Conservation (phyloP, 2,113 vertebrate genomes). For the Pitta sordida region DNA sequence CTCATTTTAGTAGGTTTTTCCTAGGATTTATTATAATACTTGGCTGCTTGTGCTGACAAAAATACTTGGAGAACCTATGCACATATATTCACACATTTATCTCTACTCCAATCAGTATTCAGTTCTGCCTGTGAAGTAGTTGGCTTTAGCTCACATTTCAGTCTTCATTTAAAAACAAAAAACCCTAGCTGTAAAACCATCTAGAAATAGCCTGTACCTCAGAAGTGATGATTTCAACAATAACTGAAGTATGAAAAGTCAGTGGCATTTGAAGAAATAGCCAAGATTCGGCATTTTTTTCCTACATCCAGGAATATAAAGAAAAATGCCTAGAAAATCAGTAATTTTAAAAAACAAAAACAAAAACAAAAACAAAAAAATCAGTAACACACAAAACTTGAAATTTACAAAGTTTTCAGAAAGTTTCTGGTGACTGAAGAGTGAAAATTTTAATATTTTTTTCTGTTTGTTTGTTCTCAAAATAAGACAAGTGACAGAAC, state of each 20-base stretch:
- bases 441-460: neutral
- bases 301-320: neutral
- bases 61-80: neutral
- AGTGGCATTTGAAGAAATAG: neutral
- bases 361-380: neutral
- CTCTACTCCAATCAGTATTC: neutral
- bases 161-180: neutral
- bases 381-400: neutral
- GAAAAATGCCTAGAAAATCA: neutral
- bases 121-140: neutral
- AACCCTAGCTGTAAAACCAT: neutral
- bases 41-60: neutral
- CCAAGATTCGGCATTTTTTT: neutral
- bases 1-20: neutral
- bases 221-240: neutral
- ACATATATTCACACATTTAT: neutral
- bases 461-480: neutral
- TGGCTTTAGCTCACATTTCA: neutral
- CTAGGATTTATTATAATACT: neutral
- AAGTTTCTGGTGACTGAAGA: neutral
- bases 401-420: neutral
- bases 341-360: neutral
- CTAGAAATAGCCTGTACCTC: neutral
- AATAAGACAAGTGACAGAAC: neutral
- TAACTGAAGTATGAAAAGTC: neutral